Evolutionary conservation across 2,113 vertebrate species (phyloP), one percentile per base, ranked within the genome.

Genomic region (Melanotaenia duboulayi): DNA sequence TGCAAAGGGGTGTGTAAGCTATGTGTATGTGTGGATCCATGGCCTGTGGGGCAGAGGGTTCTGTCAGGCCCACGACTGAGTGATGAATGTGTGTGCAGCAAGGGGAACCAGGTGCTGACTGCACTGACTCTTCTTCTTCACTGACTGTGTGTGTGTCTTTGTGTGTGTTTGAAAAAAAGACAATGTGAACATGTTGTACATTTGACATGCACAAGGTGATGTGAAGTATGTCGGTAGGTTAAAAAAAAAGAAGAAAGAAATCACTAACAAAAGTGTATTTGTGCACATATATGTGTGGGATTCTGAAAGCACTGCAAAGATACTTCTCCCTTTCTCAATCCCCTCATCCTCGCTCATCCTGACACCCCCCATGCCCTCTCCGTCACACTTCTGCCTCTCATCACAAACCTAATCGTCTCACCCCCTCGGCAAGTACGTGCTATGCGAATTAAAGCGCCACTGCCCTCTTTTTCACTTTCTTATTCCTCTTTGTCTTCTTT

Each of bases 381-480:
- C 89, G 90, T 91, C 91, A 92, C 92, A 90, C 82, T 88, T 76
- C 88, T 90, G 89, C 85, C 86, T 92, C 91, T 91, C 91, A 91
- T 93, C 92, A 92, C 90, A 90, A 90, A 91, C 91, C 91, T 93
- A 91, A 93, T 93, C 92, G 90, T 90, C 91, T 91, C 91, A 87
- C 86, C 92, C 90, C 91, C 81, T 87, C 85, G 86, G 91, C 90
- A 84, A 91, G 87, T 88, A 91, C 90, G 91, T 93, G 91, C 87
- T 81, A 86, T 76, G 88, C 65, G 86, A 93, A 91, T 92, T 91
- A 91, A 93, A 93, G 89, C 64, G 74, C 65, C 89, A 78, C 75
- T 90, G 86, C 86, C 87, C 88, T 83, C 74, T 83, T 91, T 86
- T 80, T 84, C 56, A 62, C 68, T 80, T 87, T 83, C 81, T 84